phyloP scores from a whole-genome alignment of 2,888 invertebrate species.

The Poecilobothrus nobilitatus region DNA sequence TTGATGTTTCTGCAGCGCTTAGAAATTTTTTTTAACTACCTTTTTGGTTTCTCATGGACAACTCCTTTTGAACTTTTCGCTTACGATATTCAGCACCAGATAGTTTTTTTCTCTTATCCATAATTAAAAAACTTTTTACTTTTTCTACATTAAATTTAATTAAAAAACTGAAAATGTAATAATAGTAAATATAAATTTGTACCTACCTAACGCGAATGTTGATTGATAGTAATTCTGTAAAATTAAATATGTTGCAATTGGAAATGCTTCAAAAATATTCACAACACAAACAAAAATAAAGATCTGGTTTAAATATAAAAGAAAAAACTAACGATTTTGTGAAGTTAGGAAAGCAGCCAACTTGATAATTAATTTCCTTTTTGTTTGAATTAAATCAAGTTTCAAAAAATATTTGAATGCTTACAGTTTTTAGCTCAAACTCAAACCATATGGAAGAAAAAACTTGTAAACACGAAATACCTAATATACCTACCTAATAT shows the following conservation, averaged over 20 bases:
- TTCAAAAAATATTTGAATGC: no score
- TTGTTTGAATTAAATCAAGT: no score
- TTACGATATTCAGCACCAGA: constrained; percentile 7
- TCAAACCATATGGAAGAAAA: no score
- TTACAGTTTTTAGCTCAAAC: no score
- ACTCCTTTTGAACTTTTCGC: constrained; percentile 7
- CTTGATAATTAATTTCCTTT: no score
- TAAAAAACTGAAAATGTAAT: constrained; percentile 10
- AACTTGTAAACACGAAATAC: no score
- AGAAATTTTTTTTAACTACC: constrained; percentile 9
- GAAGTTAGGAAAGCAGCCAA: no score
- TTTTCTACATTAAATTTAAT: constrained; percentile 6
- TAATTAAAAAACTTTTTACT: not conserved
- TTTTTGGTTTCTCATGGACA: constrained; percentile 8
- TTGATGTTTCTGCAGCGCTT: constrained; percentile 8
- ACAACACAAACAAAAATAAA: constrained; percentile 9
- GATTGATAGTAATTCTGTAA: not conserved
- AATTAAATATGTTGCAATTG: not conserved
- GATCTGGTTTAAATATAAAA: constrained; percentile 7
- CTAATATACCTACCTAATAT: no score
- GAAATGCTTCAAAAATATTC: constrained; percentile 5
- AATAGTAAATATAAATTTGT: not conserved
- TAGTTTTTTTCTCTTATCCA: constrained; percentile 9
- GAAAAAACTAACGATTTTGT: no score
- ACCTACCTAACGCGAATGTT: constrained; percentile 5